phyloP scores from a whole-genome alignment of 2,888 invertebrate genomes.

The Chrysolina haemoptera region DNA sequence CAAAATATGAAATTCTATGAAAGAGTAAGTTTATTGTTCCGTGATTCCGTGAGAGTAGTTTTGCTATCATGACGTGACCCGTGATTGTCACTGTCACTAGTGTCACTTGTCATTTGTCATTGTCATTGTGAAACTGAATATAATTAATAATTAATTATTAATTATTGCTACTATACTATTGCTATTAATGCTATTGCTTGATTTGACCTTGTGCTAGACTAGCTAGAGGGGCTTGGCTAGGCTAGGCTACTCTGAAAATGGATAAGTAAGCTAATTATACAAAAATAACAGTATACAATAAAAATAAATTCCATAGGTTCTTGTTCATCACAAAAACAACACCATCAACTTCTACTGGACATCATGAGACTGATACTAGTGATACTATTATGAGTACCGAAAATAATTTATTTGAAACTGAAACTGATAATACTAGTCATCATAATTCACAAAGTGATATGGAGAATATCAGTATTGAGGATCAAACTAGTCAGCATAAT shows the following conservation, averaged over 20 bases:
- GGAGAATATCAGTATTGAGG: neutral
- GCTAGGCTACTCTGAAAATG: conserved; percentile 4
- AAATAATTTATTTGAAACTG: conserved; percentile 9
- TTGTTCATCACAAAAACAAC: neutral
- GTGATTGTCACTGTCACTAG: too few relatives aligned
- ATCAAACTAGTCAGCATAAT: conserved; percentile 14
- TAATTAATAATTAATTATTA: neutral
- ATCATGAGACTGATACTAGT: conserved; percentile 5
- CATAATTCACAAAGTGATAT: conserved; percentile 10
- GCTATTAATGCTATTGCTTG: neutral
- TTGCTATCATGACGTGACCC: neutral
- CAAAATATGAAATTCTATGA: neutral
- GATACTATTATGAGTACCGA: neutral
- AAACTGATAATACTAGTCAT: conserved; percentile 11
- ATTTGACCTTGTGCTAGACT: neutral
- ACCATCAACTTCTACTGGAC: conserved; percentile 10
- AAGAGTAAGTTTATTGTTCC: neutral
- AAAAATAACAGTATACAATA: conserved; percentile 9
- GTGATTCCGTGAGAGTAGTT: neutral
- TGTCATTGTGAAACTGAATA: neutral
- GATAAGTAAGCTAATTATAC: conserved; percentile 7
- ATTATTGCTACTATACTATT: neutral
- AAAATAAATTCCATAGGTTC: conserved; percentile 17
- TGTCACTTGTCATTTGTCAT: too few relatives aligned
- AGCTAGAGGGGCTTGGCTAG: neutral